Conservation (phyloP, 2,888 invertebrate species). For the Drosophila fungiperda region DNA sequence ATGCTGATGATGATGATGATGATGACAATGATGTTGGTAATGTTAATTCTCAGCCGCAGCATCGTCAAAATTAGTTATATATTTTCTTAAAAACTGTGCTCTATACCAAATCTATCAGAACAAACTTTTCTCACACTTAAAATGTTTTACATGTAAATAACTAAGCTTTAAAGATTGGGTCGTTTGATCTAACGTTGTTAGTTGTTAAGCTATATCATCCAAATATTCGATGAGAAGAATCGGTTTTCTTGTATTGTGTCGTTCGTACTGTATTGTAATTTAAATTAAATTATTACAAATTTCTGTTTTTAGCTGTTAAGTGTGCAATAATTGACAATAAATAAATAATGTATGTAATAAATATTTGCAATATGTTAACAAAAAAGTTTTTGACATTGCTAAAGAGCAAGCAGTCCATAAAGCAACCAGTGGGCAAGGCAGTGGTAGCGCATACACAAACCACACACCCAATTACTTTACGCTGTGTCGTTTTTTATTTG, state of each 20-base stretch:
- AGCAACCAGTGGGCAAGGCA: neutral
- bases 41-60: constrained; percentile 28
- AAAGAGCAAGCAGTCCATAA: constrained; percentile 3
- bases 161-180: constrained; percentile 51
- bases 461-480: neutral
- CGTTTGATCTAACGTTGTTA: constrained; percentile 48
- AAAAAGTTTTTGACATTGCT: constrained; percentile 3
- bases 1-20: constrained; percentile 32
- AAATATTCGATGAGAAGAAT: constrained; percentile 17
- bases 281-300: constrained; percentile 50
- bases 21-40: constrained; percentile 38
- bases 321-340: constrained; percentile 62
- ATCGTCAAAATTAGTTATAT: constrained; percentile 37
- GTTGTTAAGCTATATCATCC: constrained; percentile 35
- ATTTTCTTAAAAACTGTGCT: constrained; percentile 75
- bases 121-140: constrained; percentile 62
- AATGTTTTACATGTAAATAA: constrained; percentile 67
- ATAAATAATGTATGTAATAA: constrained; percentile 18
- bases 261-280: constrained; percentile 64
- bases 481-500: neutral
- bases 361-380: neutral
- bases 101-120: constrained; percentile 83
- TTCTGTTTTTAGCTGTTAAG: constrained; percentile 69
- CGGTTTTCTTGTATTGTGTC: constrained; percentile 30
- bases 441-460: neutral